A percentile compares a stretch with the other conserved stretches of the same genome.
Evolutionary conservation across 2,888 invertebrate species (phyloP).

Genomic region (Cordylochernes scorpioides): DNA sequence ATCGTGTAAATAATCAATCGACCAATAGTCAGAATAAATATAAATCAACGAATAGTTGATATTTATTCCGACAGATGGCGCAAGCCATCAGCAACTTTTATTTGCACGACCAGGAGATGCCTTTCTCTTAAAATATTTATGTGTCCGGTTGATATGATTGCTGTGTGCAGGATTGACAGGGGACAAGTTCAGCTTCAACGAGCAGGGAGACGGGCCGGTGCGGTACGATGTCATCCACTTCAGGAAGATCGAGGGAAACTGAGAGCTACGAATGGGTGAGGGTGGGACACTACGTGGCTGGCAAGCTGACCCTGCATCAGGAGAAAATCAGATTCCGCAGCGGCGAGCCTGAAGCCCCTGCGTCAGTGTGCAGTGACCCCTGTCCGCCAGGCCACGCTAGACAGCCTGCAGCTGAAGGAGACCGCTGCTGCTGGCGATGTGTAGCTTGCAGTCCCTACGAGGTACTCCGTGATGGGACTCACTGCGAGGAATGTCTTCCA

Average conservation of each 20-base stretch:
- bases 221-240: constrained; percentile 87
- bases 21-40: too few relatives aligned
- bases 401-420: constrained; percentile 69
- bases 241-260: constrained; percentile 42
- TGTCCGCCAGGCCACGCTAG: constrained; percentile 69
- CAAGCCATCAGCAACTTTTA: too few relatives aligned
- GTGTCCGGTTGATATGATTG: too few relatives aligned
- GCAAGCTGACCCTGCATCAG: constrained; percentile 41
- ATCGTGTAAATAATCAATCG: too few relatives aligned
- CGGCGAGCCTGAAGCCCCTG: constrained; percentile 30
- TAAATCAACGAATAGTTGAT: too few relatives aligned
- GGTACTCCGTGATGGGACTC: constrained; percentile 50
- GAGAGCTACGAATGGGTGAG: constrained; percentile 52
- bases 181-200: too few relatives aligned
- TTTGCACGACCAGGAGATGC: too few relatives aligned
- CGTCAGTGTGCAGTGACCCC: constrained; percentile 66
- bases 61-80: too few relatives aligned
- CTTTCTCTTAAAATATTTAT: too few relatives aligned
- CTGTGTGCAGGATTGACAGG: too few relatives aligned
- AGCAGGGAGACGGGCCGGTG: constrained; percentile 83
- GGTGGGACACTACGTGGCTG: constrained; percentile 62
- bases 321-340: constrained; percentile 11
- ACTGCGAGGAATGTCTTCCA: constrained; percentile 46
- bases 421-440: constrained; percentile 82
- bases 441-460: constrained; percentile 65